Evolutionary conservation across 2,113 vertebrate species (phyloP), one percentile per base, ranked within the genome.

Genomic region (Halichoeres trimaculatus): DNA sequence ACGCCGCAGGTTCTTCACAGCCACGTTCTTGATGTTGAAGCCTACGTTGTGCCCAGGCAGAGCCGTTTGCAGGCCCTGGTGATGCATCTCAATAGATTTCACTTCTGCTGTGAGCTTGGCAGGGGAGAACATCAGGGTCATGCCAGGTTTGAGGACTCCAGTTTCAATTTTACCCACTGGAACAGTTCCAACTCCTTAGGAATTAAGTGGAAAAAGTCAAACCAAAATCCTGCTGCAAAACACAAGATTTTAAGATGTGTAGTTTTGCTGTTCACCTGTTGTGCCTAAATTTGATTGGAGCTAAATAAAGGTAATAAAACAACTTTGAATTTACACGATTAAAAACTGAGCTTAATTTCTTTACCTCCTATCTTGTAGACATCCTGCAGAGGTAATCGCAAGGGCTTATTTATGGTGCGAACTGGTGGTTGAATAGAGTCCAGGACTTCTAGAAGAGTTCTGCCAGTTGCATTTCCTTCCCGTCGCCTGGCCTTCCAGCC

Each of bases 351-450:
- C 11, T 16, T 6, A 1, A 20, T 34, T 10, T 45, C 74, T 59
- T n/a, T 1, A 92, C 95, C 95, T 74, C 95, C 94, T 40, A 95
- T 95, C 71, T 95, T 95, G 83, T 95, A 95, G 54, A 95, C 95
- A 53, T 95, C 95, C 74, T 95, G 95, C 54, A 95, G 86, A 30
- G 95, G 95, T 34, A 95, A 82, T 16, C 94, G 75, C 14, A 95
- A 74, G 0, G 95, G 95, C 71, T 95, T 95, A 87, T 90, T 94
- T 36, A 92, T 75, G 0, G 83, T 91, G 4, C 94, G 92, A 1
- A 92, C 86, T 1, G 95, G 94, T 5, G 94, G 93, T 0, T 90
- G 84, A 19, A 95, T 87, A 0, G 92, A 91, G 66, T 95, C 94
- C 35, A 95, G 86, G 12, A 95, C 95, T 69, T 95, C 94, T 0